These are phyloP conservation scores for Drosophila prostipennis DNA, from an alignment of 2,888 invertebrate genomes.

Conservation along the genomic window DNA sequence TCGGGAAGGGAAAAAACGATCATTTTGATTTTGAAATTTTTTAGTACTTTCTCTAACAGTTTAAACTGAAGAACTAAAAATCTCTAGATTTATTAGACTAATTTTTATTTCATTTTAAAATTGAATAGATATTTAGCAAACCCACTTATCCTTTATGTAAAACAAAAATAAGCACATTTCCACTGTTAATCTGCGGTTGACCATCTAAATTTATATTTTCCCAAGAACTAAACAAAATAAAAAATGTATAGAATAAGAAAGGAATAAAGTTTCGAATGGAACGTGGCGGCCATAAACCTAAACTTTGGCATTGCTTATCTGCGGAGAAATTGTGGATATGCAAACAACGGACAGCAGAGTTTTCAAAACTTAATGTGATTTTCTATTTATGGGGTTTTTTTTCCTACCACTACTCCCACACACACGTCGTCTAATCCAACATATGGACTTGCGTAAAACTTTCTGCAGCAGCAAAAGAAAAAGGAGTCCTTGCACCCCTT, in stretches of 20 bases:
- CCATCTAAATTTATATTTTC: conserved; percentile 20
- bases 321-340: conserved; percentile 55
- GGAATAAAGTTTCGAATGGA: conserved; percentile 32
- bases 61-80: too few relatives aligned
- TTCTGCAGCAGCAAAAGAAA: conserved; percentile 54
- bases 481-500: conserved; percentile 4
- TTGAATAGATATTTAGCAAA: too few relatives aligned
- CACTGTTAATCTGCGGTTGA: conserved; percentile 24
- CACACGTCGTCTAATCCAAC: conserved; percentile 65
- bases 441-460: conserved; percentile 79
- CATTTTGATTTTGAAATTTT: neutral
- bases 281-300: conserved; percentile 72
- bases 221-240: conserved; percentile 19
- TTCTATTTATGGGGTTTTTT: conserved; percentile 74
- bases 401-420: conserved; percentile 45
- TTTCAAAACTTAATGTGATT: conserved; percentile 77
- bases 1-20: neutral
- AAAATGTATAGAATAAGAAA: conserved; percentile 28
- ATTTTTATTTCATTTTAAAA: too few relatives aligned
- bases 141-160: neutral
- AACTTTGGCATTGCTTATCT: conserved; percentile 73
- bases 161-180: neutral
- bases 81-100: too few relatives aligned
- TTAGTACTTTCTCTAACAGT: neutral
- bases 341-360: conserved; percentile 62